These are phyloP conservation scores for Phalacrocorax aristotelis DNA, from an alignment of 2,113 vertebrate genomes.

Conservation along the genomic window DNA sequence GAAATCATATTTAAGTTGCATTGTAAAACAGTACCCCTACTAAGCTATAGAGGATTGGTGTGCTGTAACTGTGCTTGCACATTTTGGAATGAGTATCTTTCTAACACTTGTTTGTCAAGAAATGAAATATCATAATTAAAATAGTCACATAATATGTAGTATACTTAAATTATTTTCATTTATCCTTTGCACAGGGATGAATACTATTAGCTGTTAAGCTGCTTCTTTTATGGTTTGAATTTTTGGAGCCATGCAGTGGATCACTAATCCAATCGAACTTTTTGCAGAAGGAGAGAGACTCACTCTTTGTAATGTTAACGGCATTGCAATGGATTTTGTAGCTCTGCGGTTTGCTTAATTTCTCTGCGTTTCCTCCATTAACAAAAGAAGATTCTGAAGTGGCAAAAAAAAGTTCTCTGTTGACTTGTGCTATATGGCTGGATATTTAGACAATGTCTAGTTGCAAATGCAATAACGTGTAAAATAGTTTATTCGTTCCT, in stretches of 20 bases:
- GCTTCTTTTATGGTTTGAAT: not conserved
- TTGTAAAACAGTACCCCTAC: fast-evolving
- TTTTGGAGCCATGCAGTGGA: not conserved
- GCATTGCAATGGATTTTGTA: not conserved
- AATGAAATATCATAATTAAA: not conserved
- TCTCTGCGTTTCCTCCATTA: not conserved
- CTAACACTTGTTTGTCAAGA: not conserved
- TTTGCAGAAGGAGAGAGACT: not conserved
- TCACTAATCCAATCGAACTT: not conserved
- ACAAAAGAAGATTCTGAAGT: not conserved
- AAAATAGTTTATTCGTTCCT: not conserved
- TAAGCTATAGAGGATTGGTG: not conserved
- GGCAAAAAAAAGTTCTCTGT: not conserved
- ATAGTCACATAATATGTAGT: not conserved
- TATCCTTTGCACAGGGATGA: not conserved
- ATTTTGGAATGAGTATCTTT: not conserved
- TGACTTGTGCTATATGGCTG: not conserved
- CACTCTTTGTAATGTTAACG: not conserved
- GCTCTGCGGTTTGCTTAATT: not conserved
- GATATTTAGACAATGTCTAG: not conserved
- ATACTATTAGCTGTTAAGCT: not conserved
- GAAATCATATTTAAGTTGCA: not conserved
- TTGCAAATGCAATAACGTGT: not conserved
- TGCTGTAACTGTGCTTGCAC: not conserved
- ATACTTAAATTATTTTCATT: not conserved